Conservation (phyloP, 2,888 invertebrate species). For the Harpagoxenus sublaevis region DNA sequence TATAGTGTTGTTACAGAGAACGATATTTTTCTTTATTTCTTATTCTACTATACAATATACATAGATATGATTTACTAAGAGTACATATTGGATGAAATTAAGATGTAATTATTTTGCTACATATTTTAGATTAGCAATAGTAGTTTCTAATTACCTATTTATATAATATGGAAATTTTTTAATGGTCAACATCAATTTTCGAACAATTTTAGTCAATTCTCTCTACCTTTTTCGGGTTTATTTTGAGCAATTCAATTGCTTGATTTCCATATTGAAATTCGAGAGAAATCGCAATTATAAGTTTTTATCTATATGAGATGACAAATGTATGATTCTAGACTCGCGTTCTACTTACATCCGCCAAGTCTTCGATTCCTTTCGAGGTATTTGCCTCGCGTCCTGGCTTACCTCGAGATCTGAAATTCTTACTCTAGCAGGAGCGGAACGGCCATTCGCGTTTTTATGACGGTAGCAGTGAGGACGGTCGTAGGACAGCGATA, state of each 20-base stretch:
- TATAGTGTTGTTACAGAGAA: neutral
- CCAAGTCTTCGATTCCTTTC: neutral
- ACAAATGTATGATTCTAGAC: neutral
- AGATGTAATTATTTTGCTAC: neutral
- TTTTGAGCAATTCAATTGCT: conserved; percentile 10
- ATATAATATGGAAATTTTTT: neutral
- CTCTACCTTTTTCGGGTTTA: neutral
- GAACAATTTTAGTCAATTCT: neutral
- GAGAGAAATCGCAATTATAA: neutral
- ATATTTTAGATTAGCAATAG: neutral
- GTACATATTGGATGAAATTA: neutral
- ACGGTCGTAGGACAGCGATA: conserved; percentile 72
- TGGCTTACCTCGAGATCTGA: conserved; percentile 55
- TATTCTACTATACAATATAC: neutral
- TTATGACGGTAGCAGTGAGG: conserved; percentile 71
- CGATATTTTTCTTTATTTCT: neutral
- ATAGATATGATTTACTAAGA: neutral
- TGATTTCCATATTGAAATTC: neutral
- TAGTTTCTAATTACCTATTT: neutral
- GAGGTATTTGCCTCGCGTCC: conserved; percentile 37
- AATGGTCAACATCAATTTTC: neutral
- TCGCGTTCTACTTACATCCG: conserved; percentile 10
- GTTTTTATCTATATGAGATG: neutral
- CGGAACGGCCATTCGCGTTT: conserved; percentile 66
- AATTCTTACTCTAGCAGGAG: conserved; percentile 59